Base-by-base conservation (phyloP, 2,888 invertebrate genomes). In the Lasioglossum marginatum region DNA sequence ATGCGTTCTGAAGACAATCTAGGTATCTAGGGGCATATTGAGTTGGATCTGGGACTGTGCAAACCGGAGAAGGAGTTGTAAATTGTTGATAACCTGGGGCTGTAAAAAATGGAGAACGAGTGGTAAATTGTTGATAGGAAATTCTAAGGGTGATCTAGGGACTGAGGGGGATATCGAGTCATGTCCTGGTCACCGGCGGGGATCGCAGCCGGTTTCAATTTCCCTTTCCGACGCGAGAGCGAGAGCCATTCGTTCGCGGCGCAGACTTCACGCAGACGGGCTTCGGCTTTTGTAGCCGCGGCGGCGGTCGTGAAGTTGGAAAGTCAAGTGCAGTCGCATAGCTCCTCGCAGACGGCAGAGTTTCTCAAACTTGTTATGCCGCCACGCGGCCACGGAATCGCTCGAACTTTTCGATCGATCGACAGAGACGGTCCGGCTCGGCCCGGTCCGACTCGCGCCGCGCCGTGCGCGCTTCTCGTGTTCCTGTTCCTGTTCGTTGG, bases 241-340 rank as follows among this genome's bases (percentile, higher is more conserved):
- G 52, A 52, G 52, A 52, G 52, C 52, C 52, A 23, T 52, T 52
- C 52, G 52, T 78, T 82, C 79, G 78, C 66, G 75, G 79, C 73
- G 71, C 78, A 82, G 81, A 84, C 83, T 71, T 81, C 83, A 77
- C 83, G 80, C 82, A 83, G 85, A 84, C 85, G 85, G 85, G 90
- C 82, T 83, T 84, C 83, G 82, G 83, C 84, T 87, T 85, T 88
- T 85, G 87, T 82, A 75, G 89, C 83, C 82, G 86, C 71, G 27
- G 63, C 52, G 85, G 85, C 78, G 84, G 79, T 87, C 86, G 86
- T 80, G 87, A 87, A 91, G 91, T 90, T 91, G 91, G 90, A 90
- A 91, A 91, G 90, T 91, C 90, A 91, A 91, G 90, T 91, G 91
- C 91, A 91, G 86, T 86, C 90, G 88, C 79, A 79, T 80, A 85